Conservation (phyloP, 2,888 invertebrate species). For the Morpho helenor region DNA sequence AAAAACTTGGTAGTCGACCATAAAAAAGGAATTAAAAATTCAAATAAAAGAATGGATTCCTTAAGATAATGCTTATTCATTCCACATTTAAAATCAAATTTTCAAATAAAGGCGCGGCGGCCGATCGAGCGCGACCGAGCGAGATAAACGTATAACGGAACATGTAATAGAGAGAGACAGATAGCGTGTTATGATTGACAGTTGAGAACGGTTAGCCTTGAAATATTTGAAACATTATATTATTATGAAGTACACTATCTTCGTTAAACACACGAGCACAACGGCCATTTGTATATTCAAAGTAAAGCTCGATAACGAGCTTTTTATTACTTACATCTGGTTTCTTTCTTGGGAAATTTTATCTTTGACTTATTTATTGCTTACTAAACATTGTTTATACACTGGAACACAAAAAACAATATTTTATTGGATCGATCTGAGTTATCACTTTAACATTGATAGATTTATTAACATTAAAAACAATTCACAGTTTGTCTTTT, state of each 20-base stretch:
- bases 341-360: slow-evolving; percentile 2
- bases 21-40: slow-evolving; percentile 75
- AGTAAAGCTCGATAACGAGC: slow-evolving; percentile 28
- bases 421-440: slow-evolving; percentile 3
- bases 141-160: slow-evolving; percentile 47
- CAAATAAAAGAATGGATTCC: slow-evolving; percentile 76
- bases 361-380: slow-evolving; percentile 21
- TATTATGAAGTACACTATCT: slow-evolving; percentile 79
- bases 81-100: slow-evolving; percentile 79
- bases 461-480: no score
- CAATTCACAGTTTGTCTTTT: no score
- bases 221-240: slow-evolving; percentile 80
- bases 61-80: slow-evolving; percentile 78
- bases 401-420: slow-evolving; percentile 5
- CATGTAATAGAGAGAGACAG: slow-evolving; percentile 60
- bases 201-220: slow-evolving; percentile 80
- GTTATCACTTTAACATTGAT: background rate
- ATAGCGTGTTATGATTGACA: slow-evolving; percentile 79
- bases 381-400: slow-evolving; percentile 13
- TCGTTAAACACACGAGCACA: slow-evolving; percentile 56
- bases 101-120: slow-evolving; percentile 75
- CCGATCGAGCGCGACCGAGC: slow-evolving; percentile 59
- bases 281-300: slow-evolving; percentile 46
- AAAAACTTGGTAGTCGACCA: slow-evolving; percentile 60
- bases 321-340: slow-evolving; percentile 29